Conservation (phyloP, 1,140 invertebrate species). For the Probaryconus sp. region DNA sequence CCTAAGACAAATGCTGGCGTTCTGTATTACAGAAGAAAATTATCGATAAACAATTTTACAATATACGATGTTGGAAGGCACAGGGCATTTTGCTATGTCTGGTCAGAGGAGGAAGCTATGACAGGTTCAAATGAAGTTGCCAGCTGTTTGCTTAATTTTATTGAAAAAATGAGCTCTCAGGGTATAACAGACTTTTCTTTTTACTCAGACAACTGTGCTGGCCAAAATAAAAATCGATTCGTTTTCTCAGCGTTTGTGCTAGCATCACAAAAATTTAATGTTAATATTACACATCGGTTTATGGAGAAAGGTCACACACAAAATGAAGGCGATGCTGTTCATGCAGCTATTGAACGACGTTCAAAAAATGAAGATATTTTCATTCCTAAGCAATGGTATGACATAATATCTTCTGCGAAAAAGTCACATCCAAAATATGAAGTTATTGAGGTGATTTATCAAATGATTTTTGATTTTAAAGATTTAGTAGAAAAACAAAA, state of each 20-base stretch:
- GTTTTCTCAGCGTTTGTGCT: slow-evolving; percentile 11
- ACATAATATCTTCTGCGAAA: slow-evolving; percentile 12
- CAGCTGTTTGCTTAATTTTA: slow-evolving; percentile 56
- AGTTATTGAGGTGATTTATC: not conserved
- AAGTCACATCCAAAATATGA: not conserved
- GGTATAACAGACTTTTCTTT: slow-evolving; percentile 59
- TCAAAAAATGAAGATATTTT: slow-evolving; percentile 8
- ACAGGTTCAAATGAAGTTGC: slow-evolving; percentile 63
- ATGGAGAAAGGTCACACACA: slow-evolving; percentile 30
- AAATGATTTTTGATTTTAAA: not conserved
- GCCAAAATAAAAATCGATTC: slow-evolving; percentile 68
- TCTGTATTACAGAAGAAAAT: no score
- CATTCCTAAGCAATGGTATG: slow-evolving; percentile 6
- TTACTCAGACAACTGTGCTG: slow-evolving; percentile 71
- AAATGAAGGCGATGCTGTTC: slow-evolving; percentile 31
- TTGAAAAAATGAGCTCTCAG: slow-evolving; percentile 36
- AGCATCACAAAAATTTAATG: slow-evolving; percentile 2
- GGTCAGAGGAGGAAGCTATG: slow-evolving; percentile 54
- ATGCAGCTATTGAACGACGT: slow-evolving; percentile 55
- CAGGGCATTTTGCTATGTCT: no score
- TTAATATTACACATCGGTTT: slow-evolving; percentile 15
- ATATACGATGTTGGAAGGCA: no score
- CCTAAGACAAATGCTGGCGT: slow-evolving; percentile 53
- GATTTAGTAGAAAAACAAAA: slow-evolving; percentile 17
- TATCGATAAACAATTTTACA: no score